Conservation (phyloP, 2,797 vertebrate species). For the Hybognathus amarus region DNA sequence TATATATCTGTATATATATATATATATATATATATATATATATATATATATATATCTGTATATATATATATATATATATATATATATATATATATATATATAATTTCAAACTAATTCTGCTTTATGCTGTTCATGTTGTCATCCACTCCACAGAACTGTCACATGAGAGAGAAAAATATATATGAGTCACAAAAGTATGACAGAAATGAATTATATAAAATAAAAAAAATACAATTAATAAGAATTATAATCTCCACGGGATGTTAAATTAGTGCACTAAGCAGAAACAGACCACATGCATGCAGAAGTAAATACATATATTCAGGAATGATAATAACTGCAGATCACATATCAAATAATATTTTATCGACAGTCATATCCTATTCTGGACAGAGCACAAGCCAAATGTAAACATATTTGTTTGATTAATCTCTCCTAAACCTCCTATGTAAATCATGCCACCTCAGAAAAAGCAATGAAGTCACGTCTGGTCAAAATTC, state of each 20-base stretch:
- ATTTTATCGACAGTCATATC: neutral
- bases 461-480: constrained; percentile 51
- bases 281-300: neutral
- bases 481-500: constrained; percentile 30
- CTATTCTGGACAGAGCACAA: constrained; percentile 30
- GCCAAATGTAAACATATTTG: constrained; percentile 44
- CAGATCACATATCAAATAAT: constrained; percentile 22
- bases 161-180: neutral
- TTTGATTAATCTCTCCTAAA: constrained; percentile 67
- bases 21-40: too few relatives aligned
- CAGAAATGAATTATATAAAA: neutral
- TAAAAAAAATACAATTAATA: neutral
- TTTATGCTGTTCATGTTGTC: neutral
- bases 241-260: neutral
- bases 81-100: too few relatives aligned
- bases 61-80: too few relatives aligned
- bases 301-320: neutral
- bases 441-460: constrained; percentile 60
- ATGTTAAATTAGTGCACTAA: neutral
- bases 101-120: neutral
- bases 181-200: neutral
- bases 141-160: neutral
- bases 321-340: neutral
- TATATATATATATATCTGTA: too few relatives aligned
- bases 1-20: too few relatives aligned